A percentile compares a stretch with the other conserved stretches of the same genome.
These are phyloP conservation scores for Xenops minutus DNA, from an alignment of 2,797 vertebrate genomes.

Conservation along the genomic window DNA sequence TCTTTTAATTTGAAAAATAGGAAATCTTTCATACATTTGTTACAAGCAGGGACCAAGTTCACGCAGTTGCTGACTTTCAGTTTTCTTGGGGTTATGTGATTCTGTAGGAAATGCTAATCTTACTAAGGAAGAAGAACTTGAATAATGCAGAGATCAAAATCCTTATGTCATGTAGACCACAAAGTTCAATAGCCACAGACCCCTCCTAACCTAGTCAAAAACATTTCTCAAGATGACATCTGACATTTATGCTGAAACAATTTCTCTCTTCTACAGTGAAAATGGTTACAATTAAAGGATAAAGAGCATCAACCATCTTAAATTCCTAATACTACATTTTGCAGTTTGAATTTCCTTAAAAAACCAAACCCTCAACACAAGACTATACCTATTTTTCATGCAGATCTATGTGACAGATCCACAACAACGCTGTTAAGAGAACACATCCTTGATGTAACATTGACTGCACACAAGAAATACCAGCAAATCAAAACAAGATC, in stretches of 20 bases:
- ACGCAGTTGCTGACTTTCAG: not conserved
- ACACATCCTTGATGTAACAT: not conserved
- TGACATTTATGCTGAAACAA: not conserved
- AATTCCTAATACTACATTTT: not conserved
- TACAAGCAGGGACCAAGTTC: not conserved
- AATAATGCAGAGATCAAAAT: not conserved
- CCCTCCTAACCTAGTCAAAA: not conserved
- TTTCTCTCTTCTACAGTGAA: not conserved
- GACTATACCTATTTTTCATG: not conserved
- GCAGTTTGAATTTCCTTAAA: not conserved
- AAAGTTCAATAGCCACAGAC: not conserved
- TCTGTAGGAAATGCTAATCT: not conserved
- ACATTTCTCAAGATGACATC: not conserved
- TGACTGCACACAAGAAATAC: not conserved
- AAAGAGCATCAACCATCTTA: not conserved
- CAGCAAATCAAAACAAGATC: not conserved
- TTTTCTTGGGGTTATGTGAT: not conserved
- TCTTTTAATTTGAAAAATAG: not conserved
- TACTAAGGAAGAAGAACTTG: not conserved
- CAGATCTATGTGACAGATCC: not conserved
- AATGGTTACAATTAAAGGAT: not conserved
- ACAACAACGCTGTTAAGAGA: not conserved
- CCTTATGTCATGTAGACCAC: not conserved
- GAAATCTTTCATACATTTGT: not conserved
- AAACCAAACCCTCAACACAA: not conserved